Percentiles rank a stretch among this genome's conserved stretches.
These are phyloP conservation scores for Lutjanus campechanus DNA, from an alignment of 2,797 vertebrate genomes.

Conservation along the genomic window DNA sequence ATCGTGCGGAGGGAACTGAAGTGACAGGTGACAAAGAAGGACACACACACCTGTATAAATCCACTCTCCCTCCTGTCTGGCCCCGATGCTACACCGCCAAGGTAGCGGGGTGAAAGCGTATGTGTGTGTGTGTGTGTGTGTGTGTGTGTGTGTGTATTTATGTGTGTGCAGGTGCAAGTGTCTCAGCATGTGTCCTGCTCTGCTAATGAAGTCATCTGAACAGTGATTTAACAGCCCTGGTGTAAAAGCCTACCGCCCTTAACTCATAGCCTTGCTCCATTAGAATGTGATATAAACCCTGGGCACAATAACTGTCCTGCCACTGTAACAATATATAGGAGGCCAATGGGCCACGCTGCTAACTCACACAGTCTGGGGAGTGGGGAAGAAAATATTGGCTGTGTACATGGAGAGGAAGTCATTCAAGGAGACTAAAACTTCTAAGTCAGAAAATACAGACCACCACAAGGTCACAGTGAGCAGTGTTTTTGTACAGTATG, in stretches of 20 bases:
- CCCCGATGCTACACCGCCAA: conserved; percentile 70
- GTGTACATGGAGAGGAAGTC: conserved; percentile 65
- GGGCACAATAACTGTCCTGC: conserved; percentile 82
- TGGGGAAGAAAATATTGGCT: conserved; percentile 57
- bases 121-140: conserved; percentile 43
- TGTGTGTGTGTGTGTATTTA: conserved; percentile 47
- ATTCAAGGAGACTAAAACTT: conserved; percentile 79
- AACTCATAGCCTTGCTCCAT: conserved; percentile 85
- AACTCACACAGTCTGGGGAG: conserved; percentile 64
- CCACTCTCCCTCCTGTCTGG: conserved; percentile 79
- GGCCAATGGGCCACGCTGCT: conserved; percentile 74
- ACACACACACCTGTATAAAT: conserved; percentile 88
- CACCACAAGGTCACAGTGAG: conserved; percentile 53
- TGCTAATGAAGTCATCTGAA: conserved; percentile 86
- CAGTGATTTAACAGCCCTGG: conserved; percentile 83
- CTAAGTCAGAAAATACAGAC: conserved; percentile 46
- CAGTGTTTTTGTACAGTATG: conserved; percentile 34
- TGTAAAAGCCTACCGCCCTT: conserved; percentile 83
- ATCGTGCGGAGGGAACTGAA: conserved; percentile 80
- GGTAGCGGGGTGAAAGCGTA: conserved; percentile 73
- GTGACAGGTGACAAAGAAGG: conserved; percentile 90
- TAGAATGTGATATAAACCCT: conserved; percentile 86
- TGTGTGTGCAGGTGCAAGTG: conserved; percentile 56
- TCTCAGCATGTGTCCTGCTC: conserved; percentile 80
- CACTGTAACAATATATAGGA: conserved; percentile 82